Base-by-base conservation (phyloP, 2,888 invertebrate genomes). In the Schizaphis graminum region DNA sequence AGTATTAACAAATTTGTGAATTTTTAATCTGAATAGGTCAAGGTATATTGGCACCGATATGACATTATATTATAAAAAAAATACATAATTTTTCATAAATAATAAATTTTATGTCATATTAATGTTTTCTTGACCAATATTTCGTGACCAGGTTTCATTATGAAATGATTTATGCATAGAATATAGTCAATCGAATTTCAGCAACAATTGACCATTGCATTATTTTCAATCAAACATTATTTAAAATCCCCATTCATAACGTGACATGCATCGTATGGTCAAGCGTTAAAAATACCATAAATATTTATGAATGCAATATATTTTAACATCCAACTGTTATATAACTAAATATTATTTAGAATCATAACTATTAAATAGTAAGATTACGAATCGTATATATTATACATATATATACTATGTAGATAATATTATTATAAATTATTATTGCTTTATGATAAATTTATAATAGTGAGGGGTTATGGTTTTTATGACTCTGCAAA, bases 241-340 rank as follows among this genome's bases (percentile, higher is more conserved):
- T n/a, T 67, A 28, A 2, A n/a, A n/a, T n/a, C 13, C 5, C 16
- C n/a, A n/a, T 67, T 67, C n/a, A 0, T 67, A 67, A 35, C 35
- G 67, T 77, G 67, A 77, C 67, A 35, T 77, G 67, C 7, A 35
- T 77, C 35, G 35, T 77, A 77, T 77, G 67, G 16, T 21, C 67
- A 77, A 35, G 35, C 16, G 35, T 77, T 77, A 77, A 35, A 67
- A 35, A 77, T 35, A 77, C n/a, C 21, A 77, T 77, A 77, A 67
- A 77, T 77, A 77, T 35, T 67, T 67, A 67, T 67, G 13, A 67
- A 67, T 67, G n/a, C n/a, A 67, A n/a, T 67, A 67, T 77, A 77
- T 77, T 35, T 77, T 16, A 77, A 77, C 67, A 21, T 21, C 16
- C 7, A 77, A 7, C 16, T 5, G 67, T 77, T 21, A 77, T 35